phyloP scores from a whole-genome alignment of 2,113 vertebrate species.

The Himantopus leucocephalus region DNA sequence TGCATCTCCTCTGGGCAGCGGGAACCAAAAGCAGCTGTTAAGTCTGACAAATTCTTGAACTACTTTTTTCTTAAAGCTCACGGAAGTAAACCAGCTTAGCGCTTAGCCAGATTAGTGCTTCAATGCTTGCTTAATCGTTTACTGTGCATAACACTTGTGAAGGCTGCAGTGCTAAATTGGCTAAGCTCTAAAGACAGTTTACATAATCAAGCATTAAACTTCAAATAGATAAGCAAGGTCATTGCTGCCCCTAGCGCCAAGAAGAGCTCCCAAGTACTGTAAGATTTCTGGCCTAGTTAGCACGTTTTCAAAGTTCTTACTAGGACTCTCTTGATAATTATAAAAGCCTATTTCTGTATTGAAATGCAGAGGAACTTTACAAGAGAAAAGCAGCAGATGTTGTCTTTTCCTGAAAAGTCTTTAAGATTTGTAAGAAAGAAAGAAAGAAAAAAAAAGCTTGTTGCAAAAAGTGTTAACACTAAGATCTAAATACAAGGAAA shows the following conservation, averaged over 20 bases:
- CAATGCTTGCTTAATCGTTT: constrained; percentile 34
- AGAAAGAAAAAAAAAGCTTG: not conserved
- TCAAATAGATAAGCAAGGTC: constrained; percentile 49
- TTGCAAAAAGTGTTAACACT: not conserved
- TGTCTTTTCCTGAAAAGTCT: not conserved
- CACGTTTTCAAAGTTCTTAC: constrained; percentile 3
- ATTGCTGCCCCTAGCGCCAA: not conserved
- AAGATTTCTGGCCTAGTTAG: constrained; percentile 37
- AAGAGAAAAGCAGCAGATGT: not conserved
- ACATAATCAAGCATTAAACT: constrained; percentile 50
- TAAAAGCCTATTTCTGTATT: not conserved
- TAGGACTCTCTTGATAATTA: not conserved
- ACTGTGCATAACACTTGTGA: not conserved
- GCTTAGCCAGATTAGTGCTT: constrained; percentile 46
- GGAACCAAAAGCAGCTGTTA: not conserved
- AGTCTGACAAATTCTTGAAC: constrained; percentile 19
- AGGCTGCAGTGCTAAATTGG: not conserved
- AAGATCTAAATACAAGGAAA: not conserved
- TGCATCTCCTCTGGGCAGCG: not conserved
- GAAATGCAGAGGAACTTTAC: not conserved
- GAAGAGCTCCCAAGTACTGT: not conserved
- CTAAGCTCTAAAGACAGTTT: constrained; percentile 48
- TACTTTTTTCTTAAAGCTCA: not conserved
- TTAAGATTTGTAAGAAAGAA: not conserved
- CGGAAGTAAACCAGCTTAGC: constrained; percentile 40